Evolutionary conservation across 2,113 vertebrate genomes (phyloP), one percentile per base, ranked within the genome.

Genomic region (Indri indri): DNA sequence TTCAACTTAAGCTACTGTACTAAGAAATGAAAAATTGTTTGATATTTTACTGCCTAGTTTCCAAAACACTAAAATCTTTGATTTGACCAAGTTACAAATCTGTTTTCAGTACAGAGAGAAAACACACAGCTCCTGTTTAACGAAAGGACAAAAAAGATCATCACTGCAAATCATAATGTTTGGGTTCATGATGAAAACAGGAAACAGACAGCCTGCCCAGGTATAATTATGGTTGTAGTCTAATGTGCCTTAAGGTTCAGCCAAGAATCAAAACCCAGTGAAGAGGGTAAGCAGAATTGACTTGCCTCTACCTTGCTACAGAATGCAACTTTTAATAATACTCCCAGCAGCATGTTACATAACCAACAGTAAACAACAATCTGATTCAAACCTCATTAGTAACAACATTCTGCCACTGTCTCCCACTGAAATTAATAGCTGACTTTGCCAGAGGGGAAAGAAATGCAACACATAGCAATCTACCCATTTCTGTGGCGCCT

Each of bases 371-470:
- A 97, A 96, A 97, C 97, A 98, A 90, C 95, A 97, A 95, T 94
- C 93, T 94, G 97, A 97, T 97, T 97, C 91, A 96, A 96, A 96
- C 87, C 95, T 97, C 95, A 96, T 97, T 96, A 97, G 88, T 77
- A 96, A 94, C 91, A 97, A 96, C 96, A 86, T 95, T 95, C 93
- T 95, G 91, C 91, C 94, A 95, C 92, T 61, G 80, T 89, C 90
- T 96, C 95, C 52, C 83, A 92, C 89, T 94, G 70, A 96, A 98
- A 97, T 97, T 97, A 96, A 95, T 47, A 96, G 91, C 73, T 96
- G 79, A 86, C 87, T 98, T 92, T 94, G 96, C 97, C 90, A 86
- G 90, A 92, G 76, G 95, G 91, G 34, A 61, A 89, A 96, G 90
- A 94, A 96, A 98, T 6, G 63, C 50, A 93, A 34, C 82, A 93